Evolutionary conservation across 2,797 vertebrate species (phyloP).

Genomic region (Rhinella marina): DNA sequence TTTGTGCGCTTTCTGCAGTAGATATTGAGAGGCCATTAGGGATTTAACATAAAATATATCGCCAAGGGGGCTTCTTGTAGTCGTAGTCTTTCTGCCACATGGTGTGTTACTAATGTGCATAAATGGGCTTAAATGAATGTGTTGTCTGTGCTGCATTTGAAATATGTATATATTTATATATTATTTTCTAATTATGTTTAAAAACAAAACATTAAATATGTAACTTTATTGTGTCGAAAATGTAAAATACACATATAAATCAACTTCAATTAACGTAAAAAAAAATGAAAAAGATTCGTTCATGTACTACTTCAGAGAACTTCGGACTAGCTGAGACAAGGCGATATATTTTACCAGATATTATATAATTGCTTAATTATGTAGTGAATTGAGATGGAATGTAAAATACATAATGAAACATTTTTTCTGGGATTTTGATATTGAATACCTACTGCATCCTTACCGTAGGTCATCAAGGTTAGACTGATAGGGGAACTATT

Average conservation of each 20-base stretch:
- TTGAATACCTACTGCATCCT: too few relatives aligned
- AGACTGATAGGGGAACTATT: too few relatives aligned
- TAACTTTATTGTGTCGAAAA: conserved; percentile 79
- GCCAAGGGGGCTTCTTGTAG: conserved; percentile 97
- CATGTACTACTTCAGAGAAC: conserved; percentile 6
- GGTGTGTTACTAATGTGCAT: conserved; percentile 99
- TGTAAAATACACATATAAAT: conserved; percentile 92
- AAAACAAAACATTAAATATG: conserved; percentile 94
- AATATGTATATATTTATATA: conserved; percentile 99
- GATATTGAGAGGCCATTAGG: conserved; percentile 94
- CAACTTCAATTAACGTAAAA: conserved; percentile 95
- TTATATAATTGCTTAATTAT: neutral
- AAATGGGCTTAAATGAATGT: conserved; percentile 98
- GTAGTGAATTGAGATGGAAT: neutral
- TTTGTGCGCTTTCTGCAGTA: conserved; percentile 93
- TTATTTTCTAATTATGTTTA: conserved; percentile 99
- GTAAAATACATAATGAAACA: too few relatives aligned
- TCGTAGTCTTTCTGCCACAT: conserved; percentile 96
- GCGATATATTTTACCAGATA: conserved; percentile 4
- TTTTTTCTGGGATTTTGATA: too few relatives aligned
- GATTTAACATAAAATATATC: conserved; percentile 99
- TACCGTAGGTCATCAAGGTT: too few relatives aligned
- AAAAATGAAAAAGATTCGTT: conserved; percentile 65
- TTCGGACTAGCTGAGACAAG: conserved; percentile 1
- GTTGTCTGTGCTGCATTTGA: conserved; percentile 99